Evolutionary conservation across 2,888 invertebrate species (phyloP), one percentile per base, ranked within the genome.

Genomic region (Cenopis cana): DNA sequence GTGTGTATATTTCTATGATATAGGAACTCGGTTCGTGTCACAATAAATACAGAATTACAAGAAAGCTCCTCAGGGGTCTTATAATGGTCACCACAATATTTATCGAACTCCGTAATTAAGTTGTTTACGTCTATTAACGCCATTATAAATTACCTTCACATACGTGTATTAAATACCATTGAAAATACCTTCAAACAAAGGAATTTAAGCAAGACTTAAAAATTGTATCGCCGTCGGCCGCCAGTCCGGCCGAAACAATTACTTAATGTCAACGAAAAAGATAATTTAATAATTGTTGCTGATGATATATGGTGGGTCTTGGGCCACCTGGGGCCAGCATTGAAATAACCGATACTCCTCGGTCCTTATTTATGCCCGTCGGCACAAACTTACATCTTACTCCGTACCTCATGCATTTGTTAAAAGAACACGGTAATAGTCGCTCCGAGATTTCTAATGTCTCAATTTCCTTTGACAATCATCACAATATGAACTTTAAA

Each of bases 251-350:
- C 80, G 80, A 89, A 91, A 93, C 93, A 93, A 93, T 93, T 93
- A 93, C 93, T 93, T 93, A 93, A 92, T 89, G 92, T 93, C 93
- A 90, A 89, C 91, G 86, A 89, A 90, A 91, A 91, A 92, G 89
- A 93, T 93, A 93, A 93, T 93, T 93, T 91, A 93, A 93, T 93
- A 93, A 93, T 93, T 93, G 92, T 92, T 87, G 78, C 71, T 81
- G 81, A 91, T 92, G 93, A 93, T 92, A 87, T 91, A 93, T 85
- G 84, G 85, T 80, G 85, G 90, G 89, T 83, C 89, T 76, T 72
- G 86, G 91, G 89, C 93, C 92, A 90, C 93, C 91, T 89, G 93
- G 89, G 91, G 93, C 78, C 80, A 78, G 81, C 87, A 89, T 89
- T 91, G 87, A 89, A 91, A 91, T 90, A 92, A 85, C 89, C 89